These are phyloP conservation scores for Ditylenchus dipsaci DNA, from an alignment of 1,140 invertebrate species.

Conservation along the genomic window DNA sequence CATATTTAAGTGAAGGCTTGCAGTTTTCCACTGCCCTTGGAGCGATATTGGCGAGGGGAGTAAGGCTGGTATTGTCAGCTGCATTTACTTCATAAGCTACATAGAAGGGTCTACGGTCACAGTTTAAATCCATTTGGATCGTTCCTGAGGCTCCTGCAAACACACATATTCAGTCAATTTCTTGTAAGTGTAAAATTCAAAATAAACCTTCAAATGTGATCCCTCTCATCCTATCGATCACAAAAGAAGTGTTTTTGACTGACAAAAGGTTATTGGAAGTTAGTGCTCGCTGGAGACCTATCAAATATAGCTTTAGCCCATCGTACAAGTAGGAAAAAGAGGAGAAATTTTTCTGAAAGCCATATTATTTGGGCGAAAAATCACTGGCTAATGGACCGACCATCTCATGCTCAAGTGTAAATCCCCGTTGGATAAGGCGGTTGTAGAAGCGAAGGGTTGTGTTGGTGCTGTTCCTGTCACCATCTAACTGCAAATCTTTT, in stretches of 20 bases:
- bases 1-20: neutral
- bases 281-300: neutral
- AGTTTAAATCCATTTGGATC: slow-evolving; percentile 8
- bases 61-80: neutral
- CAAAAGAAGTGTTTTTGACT: neutral
- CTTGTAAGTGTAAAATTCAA: neutral
- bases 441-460: neutral
- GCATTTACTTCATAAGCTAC: neutral
- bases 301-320: neutral
- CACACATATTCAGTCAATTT: neutral
- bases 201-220: neutral
- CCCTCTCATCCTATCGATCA: neutral
- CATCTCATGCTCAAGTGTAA: neutral
- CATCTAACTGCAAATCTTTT: neutral
- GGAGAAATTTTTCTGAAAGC: neutral
- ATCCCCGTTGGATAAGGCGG: neutral
- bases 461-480: neutral
- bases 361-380: neutral
- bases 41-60: neutral
- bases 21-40: neutral
- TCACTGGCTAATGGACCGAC: neutral
- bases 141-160: slow-evolving; percentile 6
- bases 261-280: neutral
- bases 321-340: neutral
- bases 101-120: slow-evolving; percentile 5